phyloP scores from a whole-genome alignment of 2,888 invertebrate species.

The Tridacna crocea region DNA sequence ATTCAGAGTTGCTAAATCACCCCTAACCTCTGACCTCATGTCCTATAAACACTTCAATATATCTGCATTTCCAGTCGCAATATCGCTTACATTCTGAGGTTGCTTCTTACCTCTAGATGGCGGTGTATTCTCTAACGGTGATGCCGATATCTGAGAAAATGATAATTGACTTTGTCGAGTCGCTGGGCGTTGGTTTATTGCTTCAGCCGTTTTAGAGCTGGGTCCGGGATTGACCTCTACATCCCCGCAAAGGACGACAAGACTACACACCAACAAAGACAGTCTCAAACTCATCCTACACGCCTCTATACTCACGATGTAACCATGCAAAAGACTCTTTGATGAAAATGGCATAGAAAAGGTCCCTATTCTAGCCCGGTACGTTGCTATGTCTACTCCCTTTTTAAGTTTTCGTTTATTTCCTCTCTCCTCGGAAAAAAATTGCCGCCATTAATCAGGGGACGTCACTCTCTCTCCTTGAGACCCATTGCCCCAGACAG shows the following conservation, averaged over 20 bases:
- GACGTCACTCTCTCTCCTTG: too few species aligned
- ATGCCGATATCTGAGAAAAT: too few species aligned
- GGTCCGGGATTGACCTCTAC: conserved; percentile 1
- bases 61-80: neutral
- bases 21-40: neutral
- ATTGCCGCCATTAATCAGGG: too few species aligned
- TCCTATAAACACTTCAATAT: neutral
- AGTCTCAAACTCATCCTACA: neutral
- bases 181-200: neutral
- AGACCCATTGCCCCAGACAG: too few species aligned
- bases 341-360: neutral
- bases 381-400: neutral
- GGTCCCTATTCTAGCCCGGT: neutral
- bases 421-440: too few species aligned
- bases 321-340: neutral
- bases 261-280: conserved; percentile 6
- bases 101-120: neutral
- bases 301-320: neutral
- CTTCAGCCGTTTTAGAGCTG: neutral
- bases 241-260: too few species aligned
- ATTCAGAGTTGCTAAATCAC: neutral
- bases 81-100: neutral
- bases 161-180: too few species aligned
- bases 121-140: neutral
- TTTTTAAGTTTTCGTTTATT: neutral